A percentile compares a stretch with the other conserved stretches of the same genome.
Conservation (phyloP, 2,888 invertebrate genomes). For the Agrotis segetum region DNA sequence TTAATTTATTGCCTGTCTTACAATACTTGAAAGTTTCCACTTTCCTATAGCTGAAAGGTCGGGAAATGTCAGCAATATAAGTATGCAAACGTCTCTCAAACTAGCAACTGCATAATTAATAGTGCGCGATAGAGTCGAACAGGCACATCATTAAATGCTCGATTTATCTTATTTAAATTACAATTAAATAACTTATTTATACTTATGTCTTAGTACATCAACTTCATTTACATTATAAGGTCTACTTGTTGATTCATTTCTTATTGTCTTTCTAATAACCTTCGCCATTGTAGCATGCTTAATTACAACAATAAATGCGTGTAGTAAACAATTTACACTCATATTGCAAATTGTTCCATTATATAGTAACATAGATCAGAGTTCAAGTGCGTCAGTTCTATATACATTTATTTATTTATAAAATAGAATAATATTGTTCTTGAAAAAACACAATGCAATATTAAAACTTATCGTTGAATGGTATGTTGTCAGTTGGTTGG, state of each 20-base stretch:
- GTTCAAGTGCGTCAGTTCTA: slow-evolving; percentile 30
- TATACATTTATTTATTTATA: neutral
- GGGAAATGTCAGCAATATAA: slow-evolving; percentile 61
- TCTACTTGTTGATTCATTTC: neutral
- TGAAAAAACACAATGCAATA: slow-evolving; percentile 29
- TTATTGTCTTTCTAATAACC: neutral
- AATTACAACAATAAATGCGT: neutral
- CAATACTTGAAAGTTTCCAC: slow-evolving; percentile 56
- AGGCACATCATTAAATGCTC: slow-evolving; percentile 54
- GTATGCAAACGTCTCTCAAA: slow-evolving; percentile 61
- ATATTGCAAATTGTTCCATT: slow-evolving; percentile 11
- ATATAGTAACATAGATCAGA: slow-evolving; percentile 1
- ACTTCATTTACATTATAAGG: slow-evolving; percentile 4
- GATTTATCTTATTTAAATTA: slow-evolving; percentile 51
- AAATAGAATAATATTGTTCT: neutral
- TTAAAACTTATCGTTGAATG: slow-evolving; percentile 36
- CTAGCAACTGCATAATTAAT: slow-evolving; percentile 58
- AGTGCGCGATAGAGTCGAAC: slow-evolving; percentile 49
- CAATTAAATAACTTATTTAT: slow-evolving; percentile 38
- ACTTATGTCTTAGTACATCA: slow-evolving; percentile 12
- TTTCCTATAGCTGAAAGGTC: slow-evolving; percentile 40
- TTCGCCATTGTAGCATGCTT: neutral
- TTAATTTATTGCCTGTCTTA: slow-evolving; percentile 49
- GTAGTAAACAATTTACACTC: neutral
- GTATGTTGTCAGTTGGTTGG: slow-evolving; percentile 55